These are phyloP conservation scores for Podarcis raffonei DNA, from an alignment of 2,113 vertebrate species.

Conservation along the genomic window DNA sequence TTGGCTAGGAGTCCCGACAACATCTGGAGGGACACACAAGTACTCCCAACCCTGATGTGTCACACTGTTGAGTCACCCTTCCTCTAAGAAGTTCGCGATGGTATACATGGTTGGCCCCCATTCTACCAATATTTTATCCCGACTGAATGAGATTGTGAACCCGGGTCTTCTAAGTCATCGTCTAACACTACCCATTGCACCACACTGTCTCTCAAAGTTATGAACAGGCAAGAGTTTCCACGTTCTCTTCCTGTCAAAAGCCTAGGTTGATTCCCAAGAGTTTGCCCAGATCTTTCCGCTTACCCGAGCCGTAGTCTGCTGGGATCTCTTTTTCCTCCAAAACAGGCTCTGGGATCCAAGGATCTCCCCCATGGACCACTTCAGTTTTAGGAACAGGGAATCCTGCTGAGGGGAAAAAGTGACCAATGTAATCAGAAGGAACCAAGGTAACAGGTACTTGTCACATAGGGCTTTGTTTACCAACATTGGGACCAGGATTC, in stretches of 20 bases:
- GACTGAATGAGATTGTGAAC: neutral
- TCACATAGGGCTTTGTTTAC: neutral
- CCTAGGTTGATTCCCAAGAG: neutral
- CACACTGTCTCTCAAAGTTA: neutral
- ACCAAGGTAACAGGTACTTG: neutral
- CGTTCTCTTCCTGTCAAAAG: neutral
- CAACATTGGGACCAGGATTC: no score
- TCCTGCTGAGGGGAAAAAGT: neutral
- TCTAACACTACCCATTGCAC: neutral
- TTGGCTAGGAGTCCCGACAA: neutral
- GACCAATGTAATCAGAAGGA: neutral
- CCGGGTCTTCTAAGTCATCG: neutral
- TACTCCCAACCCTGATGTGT: neutral
- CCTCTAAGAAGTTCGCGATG: neutral
- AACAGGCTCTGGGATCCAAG: constrained; percentile 27
- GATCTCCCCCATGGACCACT: constrained; percentile 18
- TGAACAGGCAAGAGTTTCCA: neutral
- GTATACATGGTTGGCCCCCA: no score
- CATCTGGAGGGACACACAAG: neutral
- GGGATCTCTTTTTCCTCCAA: constrained; percentile 17
- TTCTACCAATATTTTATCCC: neutral
- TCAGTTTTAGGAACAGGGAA: constrained; percentile 24
- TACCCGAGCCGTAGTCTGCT: constrained; percentile 15
- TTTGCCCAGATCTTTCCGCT: neutral
- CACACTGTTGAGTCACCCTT: neutral